A percentile compares a stretch with the other conserved stretches of the same genome.
Evolutionary conservation across 1,140 invertebrate genomes (phyloP).

Genomic region (Drosophila leontia): DNA sequence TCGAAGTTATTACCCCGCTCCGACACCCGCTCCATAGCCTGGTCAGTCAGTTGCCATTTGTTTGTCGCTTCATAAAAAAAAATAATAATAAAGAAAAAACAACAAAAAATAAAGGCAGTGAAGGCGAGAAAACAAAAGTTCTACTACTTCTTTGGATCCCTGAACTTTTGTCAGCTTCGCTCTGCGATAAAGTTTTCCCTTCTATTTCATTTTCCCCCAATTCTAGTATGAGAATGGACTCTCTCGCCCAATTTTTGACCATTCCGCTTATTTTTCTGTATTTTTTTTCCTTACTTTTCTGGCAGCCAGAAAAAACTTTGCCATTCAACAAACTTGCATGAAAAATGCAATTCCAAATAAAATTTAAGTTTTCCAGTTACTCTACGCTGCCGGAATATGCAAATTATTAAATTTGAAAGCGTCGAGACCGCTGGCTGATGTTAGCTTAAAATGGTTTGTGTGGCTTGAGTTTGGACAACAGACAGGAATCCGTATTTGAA

Average conservation of each 20-base stretch:
- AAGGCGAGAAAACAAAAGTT: conserved; percentile 81
- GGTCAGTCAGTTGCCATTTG: conserved; percentile 64
- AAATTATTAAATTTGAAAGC: conserved; percentile 55
- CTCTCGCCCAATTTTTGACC: conserved; percentile 44
- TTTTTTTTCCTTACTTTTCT: conserved; percentile 32
- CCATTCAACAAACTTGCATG: conserved; percentile 54
- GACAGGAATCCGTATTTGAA: conserved; percentile 8
- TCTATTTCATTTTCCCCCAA: conserved; percentile 26
- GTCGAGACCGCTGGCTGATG: neutral
- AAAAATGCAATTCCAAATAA: conserved; percentile 72
- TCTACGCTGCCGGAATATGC: conserved; percentile 34
- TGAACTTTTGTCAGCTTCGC: conserved; percentile 69
- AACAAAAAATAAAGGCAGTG: conserved; percentile 34
- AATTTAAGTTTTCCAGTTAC: conserved; percentile 61
- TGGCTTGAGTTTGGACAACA: neutral
- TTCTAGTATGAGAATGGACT: conserved; percentile 48
- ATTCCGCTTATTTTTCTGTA: conserved; percentile 39
- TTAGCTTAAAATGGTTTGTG: conserved; percentile 17
- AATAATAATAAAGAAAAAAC: conserved; percentile 51
- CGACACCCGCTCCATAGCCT: conserved; percentile 5
- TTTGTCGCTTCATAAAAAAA: conserved; percentile 71
- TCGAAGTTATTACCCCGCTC: conserved; percentile 70
- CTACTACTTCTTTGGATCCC: conserved; percentile 56
- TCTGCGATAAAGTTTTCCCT: conserved; percentile 64
- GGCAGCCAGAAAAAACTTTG: conserved; percentile 46